phyloP scores from a whole-genome alignment of 1,140 invertebrate genomes.

The Procambarus virginalis region DNA sequence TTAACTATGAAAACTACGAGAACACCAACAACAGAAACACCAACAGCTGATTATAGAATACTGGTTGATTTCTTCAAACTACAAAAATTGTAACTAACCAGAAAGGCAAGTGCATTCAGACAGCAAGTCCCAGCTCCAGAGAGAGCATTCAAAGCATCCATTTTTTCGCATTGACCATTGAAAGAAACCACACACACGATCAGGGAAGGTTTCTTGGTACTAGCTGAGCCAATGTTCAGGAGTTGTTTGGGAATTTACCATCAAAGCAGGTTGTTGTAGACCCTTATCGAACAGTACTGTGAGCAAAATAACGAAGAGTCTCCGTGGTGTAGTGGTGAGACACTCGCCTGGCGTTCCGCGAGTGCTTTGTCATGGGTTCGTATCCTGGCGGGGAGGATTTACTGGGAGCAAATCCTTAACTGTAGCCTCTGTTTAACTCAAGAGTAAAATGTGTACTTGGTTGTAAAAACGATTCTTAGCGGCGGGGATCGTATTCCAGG shows the following conservation, averaged over 20 bases:
- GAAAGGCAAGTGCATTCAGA: conserved; percentile 29
- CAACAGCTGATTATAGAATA: not conserved
- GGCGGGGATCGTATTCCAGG: too few species aligned
- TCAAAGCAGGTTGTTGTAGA: not conserved
- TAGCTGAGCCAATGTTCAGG: not conserved
- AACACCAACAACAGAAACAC: too few species aligned
- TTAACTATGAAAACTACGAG: too few species aligned
- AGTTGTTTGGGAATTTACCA: not conserved
- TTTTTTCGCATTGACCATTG: conserved; percentile 19
- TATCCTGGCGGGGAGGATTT: too few species aligned
- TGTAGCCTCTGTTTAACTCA: too few species aligned
- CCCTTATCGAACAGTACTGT: conserved; percentile 2
- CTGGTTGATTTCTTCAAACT: conserved; percentile 30
- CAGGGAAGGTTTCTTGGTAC: not conserved
- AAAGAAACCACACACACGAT: conserved; percentile 12
- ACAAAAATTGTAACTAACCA: conserved; percentile 32
- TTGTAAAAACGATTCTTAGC: too few species aligned
- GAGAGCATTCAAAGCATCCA: conserved; percentile 36
- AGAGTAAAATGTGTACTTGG: too few species aligned
- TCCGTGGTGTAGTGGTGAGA: too few species aligned
- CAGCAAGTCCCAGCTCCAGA: conserved; percentile 38
- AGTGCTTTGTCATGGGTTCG: too few species aligned
- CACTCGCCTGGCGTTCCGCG: too few species aligned
- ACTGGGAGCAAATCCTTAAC: too few species aligned
- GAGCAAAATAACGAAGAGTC: not conserved